Conservation (phyloP, 2,113 vertebrate genomes). For the Smithornis capensis region DNA sequence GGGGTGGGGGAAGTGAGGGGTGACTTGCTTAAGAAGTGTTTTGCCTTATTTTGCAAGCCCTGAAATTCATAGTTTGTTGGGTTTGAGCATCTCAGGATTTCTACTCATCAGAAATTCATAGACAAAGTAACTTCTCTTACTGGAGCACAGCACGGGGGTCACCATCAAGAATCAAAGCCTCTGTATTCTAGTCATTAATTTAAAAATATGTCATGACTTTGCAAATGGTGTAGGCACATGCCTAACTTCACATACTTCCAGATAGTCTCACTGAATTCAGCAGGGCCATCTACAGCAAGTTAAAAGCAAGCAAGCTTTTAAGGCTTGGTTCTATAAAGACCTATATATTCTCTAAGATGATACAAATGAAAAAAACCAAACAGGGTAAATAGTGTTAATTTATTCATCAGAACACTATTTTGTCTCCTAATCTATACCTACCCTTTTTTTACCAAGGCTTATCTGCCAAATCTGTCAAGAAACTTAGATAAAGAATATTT, state of each 20-base stretch:
- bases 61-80: neutral
- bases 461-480: neutral
- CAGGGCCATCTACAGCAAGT: neutral
- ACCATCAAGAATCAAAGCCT: neutral
- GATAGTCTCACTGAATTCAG: neutral
- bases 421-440: neutral
- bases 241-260: neutral
- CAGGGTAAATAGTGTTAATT: neutral
- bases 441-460: neutral
- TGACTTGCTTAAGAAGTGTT: neutral
- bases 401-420: conserved; percentile 11
- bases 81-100: conserved; percentile 34
- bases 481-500: neutral
- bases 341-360: neutral
- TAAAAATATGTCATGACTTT: neutral
- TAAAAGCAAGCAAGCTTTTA: neutral
- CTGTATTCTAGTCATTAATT: conserved; percentile 14
- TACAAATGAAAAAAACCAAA: neutral
- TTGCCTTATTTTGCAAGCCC: neutral
- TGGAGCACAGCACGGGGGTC: neutral
- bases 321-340: neutral
- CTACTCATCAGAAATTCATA: conserved; percentile 39
- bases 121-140: conserved; percentile 7
- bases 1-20: neutral
- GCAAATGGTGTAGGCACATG: neutral